These are phyloP conservation scores for Naja naja DNA, from an alignment of 2,113 vertebrate genomes.

Conservation along the genomic window DNA sequence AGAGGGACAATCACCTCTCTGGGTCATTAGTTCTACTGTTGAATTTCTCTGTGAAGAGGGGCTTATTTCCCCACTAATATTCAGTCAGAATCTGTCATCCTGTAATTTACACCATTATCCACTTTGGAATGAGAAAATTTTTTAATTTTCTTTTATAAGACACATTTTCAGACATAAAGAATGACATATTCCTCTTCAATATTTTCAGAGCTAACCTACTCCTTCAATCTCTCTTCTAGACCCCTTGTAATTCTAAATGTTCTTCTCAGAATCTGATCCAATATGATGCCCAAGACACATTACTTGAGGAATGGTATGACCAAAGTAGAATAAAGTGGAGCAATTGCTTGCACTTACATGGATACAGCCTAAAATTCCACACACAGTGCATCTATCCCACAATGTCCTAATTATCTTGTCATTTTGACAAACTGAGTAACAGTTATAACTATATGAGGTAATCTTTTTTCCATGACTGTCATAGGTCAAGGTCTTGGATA, in stretches of 20 bases:
- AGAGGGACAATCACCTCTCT: not conserved
- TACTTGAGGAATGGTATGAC: not conserved
- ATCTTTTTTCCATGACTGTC: not conserved
- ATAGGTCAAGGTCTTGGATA: not conserved
- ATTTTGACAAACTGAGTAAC: not conserved
- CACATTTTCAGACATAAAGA: not conserved
- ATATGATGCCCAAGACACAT: not conserved
- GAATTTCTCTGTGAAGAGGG: not conserved
- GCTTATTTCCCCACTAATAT: not conserved
- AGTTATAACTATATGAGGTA: not conserved
- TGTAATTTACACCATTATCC: not conserved
- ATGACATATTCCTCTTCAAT: not conserved
- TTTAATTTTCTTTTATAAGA: not conserved
- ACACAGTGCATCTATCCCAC: not conserved
- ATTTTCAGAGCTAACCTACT: not conserved
- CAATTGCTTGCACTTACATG: not conserved
- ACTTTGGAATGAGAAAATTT: not conserved
- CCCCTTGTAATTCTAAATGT: not conserved
- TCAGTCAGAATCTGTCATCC: not conserved
- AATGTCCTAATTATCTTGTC: not conserved
- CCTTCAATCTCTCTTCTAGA: not conserved
- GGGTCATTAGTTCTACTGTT: not conserved
- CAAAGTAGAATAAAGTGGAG: not conserved
- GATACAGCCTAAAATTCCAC: not conserved
- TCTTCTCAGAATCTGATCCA: not conserved